Evolutionary conservation across 1,140 invertebrate genomes (phyloP).

Genomic region (Hestina assimilis): DNA sequence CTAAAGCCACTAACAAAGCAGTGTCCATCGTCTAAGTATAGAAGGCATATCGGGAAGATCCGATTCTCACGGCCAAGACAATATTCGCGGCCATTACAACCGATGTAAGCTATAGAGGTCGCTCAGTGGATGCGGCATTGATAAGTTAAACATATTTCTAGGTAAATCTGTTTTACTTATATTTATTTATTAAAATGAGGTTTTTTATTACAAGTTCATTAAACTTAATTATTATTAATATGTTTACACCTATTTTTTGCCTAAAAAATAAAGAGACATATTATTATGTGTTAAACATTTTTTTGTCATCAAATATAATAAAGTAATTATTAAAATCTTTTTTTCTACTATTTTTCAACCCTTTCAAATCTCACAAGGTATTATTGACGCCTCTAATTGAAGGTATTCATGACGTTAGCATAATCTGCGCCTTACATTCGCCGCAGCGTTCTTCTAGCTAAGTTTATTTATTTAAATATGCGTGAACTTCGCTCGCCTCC

Average conservation of each 20-base stretch:
- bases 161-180: too few species aligned
- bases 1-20: conserved; percentile 33
- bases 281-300: too few species aligned
- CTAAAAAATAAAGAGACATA: too few species aligned
- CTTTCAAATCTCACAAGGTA: too few species aligned
- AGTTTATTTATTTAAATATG: conserved; percentile 75
- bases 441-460: conserved; percentile 48
- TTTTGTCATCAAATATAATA: neutral
- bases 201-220: neutral
- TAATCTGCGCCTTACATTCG: conserved; percentile 33
- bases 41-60: conserved; percentile 50
- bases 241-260: too few species aligned
- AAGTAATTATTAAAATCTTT: neutral
- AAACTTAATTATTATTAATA: too few species aligned
- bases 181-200: too few species aligned
- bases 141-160: neutral
- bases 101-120: conserved; percentile 22
- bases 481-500: conserved; percentile 58
- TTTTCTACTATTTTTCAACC: too few species aligned
- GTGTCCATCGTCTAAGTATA: conserved; percentile 40
- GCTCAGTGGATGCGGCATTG: conserved; percentile 32
- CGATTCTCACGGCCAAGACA: conserved; percentile 61
- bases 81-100: conserved; percentile 51
- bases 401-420: conserved; percentile 17
- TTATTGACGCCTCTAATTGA: conserved; percentile 18